Percentiles rank a stretch among this genome's conserved stretches.
phyloP scores from a whole-genome alignment of 1,140 invertebrate species.

The Thrips palmi region DNA sequence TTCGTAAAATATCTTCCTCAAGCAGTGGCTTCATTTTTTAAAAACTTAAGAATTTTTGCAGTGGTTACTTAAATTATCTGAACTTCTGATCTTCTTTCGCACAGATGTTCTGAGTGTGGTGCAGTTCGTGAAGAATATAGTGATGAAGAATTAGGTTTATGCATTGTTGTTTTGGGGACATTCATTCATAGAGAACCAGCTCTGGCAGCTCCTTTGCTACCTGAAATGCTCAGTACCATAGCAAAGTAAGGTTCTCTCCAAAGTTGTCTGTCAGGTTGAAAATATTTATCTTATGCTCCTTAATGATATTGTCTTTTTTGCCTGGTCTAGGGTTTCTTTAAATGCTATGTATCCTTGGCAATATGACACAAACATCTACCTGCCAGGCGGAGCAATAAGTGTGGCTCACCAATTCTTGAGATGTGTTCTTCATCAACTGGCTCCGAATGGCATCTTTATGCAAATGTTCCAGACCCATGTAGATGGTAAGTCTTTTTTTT shows the following conservation, averaged over 20 bases:
- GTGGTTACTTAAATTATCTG: slow-evolving; percentile 6
- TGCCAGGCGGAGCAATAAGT: slow-evolving; percentile 76
- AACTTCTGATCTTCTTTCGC: slow-evolving; percentile 10
- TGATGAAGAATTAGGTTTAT: slow-evolving; percentile 89
- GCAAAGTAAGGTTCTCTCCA: slow-evolving; percentile 42
- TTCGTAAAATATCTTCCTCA: too few relatives aligned
- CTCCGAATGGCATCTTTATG: slow-evolving; percentile 87
- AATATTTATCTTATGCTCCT: background rate
- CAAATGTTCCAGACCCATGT: slow-evolving; percentile 88
- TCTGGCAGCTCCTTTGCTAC: slow-evolving; percentile 78
- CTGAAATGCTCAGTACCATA: slow-evolving; percentile 75
- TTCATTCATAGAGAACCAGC: slow-evolving; percentile 91
- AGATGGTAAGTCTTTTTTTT: slow-evolving; percentile 33
- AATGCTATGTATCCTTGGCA: slow-evolving; percentile 78
- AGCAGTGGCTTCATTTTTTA: slow-evolving; percentile 4
- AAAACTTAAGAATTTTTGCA: background rate
- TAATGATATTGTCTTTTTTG: background rate
- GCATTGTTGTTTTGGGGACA: slow-evolving; percentile 83
- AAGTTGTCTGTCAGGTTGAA: slow-evolving; percentile 3
- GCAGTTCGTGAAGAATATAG: slow-evolving; percentile 79
- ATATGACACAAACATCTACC: slow-evolving; percentile 64
- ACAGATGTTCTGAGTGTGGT: slow-evolving; percentile 62
- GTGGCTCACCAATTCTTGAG: slow-evolving; percentile 93
- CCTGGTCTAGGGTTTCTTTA: slow-evolving; percentile 41
- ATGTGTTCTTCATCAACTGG: slow-evolving; percentile 89